Percentiles rank a stretch among this genome's conserved stretches.
Conservation (phyloP, 2,797 vertebrate species). For the Zenarchopterus dispar region DNA sequence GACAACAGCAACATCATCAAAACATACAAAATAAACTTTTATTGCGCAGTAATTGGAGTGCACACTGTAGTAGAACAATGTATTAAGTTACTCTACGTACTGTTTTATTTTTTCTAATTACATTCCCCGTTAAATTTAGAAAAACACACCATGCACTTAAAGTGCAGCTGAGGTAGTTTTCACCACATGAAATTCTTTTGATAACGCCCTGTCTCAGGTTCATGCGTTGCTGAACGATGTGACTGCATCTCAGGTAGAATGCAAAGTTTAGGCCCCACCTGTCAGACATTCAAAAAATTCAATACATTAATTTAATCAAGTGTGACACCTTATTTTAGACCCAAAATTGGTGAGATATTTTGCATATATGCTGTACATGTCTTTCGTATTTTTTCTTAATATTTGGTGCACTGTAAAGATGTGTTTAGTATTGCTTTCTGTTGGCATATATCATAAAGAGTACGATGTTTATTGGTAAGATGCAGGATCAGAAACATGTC, state of each 20-base stretch:
- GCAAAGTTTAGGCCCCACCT: constrained; percentile 89
- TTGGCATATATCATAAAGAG: constrained; percentile 85
- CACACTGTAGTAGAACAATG: constrained; percentile 59
- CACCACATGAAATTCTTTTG: constrained; percentile 67
- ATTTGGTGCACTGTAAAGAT: constrained; percentile 97
- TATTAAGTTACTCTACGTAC: constrained; percentile 42
- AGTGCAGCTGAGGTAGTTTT: constrained; percentile 80
- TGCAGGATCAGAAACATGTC: constrained; percentile 87
- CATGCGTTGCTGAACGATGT: constrained; percentile 88
- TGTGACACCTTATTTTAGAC: constrained; percentile 63
- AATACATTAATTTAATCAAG: constrained; percentile 37
- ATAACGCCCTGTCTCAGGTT: constrained; percentile 93
- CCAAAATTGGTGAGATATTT: constrained; percentile 82
- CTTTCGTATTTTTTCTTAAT: constrained; percentile 92
- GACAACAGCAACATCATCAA: constrained; percentile 20
- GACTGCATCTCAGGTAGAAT: constrained; percentile 98
- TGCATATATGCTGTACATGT: constrained; percentile 94
- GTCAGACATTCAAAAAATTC: constrained; percentile 70
- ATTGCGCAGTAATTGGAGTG: constrained; percentile 50
- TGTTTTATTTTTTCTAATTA: constrained; percentile 24
- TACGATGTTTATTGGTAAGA: constrained; percentile 81
- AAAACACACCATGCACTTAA: constrained; percentile 74
- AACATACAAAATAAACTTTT: not conserved
- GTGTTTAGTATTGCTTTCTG: constrained; percentile 98
- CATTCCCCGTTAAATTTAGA: constrained; percentile 16